phyloP scores from a whole-genome alignment of 2,888 invertebrate species.

The Synergus gifuensis region DNA sequence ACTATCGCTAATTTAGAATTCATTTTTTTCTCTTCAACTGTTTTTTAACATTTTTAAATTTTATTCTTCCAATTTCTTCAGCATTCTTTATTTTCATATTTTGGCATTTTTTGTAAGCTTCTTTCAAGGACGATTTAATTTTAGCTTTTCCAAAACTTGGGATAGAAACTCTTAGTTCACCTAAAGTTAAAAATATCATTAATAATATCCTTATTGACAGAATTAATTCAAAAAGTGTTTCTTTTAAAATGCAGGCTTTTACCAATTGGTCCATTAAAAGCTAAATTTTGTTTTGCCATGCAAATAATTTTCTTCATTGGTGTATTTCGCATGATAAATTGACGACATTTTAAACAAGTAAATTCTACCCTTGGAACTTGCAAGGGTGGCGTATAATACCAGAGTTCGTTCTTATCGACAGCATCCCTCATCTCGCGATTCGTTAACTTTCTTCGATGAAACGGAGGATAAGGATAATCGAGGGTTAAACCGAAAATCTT shows the following conservation, averaged over 20 bases:
- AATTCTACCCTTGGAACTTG: slow-evolving; percentile 10
- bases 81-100: not conserved
- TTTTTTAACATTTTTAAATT: not conserved
- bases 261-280: not conserved
- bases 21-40: not conserved
- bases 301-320: not conserved
- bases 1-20: not conserved
- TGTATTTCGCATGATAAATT: not conserved
- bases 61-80: not conserved
- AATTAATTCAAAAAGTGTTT: too few species aligned
- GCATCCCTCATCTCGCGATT: slow-evolving; percentile 14
- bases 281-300: not conserved
- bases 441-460: not conserved
- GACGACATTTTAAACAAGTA: not conserved
- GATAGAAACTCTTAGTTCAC: not conserved
- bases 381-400: not conserved
- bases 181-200: too few species aligned
- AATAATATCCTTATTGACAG: too few species aligned
- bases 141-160: not conserved
- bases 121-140: not conserved
- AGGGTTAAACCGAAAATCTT: not conserved
- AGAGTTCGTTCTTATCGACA: slow-evolving; percentile 19
- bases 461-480: not conserved
- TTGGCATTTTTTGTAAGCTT: too few species aligned
- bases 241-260: too few species aligned